Evolutionary conservation across 2,888 invertebrate genomes (phyloP).

Genomic region (Palloptera scutellata): DNA sequence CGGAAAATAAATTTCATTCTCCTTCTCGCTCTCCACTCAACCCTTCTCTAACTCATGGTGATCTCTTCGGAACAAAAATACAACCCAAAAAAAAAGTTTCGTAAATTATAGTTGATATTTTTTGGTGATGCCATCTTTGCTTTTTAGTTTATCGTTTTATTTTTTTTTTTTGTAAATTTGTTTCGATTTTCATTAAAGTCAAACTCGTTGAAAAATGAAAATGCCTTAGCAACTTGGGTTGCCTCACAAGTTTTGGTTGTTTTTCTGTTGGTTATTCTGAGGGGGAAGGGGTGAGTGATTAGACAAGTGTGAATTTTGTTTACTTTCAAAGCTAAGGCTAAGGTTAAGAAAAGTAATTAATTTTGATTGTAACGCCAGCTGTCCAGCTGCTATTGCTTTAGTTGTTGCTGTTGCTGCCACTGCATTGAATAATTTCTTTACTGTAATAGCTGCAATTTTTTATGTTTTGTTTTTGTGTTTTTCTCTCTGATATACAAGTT

Average conservation of each 20-base stretch:
- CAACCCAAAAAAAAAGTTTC: neutral
- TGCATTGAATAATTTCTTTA: no score
- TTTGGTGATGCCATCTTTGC: constrained; percentile 1
- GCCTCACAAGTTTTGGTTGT: no score
- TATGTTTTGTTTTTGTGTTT: no score
- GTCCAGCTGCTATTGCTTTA: constrained; percentile 7
- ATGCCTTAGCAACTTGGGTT: no score
- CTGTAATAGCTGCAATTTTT: no score
- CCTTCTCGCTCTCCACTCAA: neutral
- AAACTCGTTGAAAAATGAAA: no score
- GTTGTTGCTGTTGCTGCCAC: no score
- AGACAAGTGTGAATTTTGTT: constrained; percentile 32
- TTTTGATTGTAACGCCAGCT: constrained; percentile 39
- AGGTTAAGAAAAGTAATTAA: constrained; percentile 43
- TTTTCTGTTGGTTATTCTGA: no score
- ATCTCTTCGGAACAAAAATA: neutral
- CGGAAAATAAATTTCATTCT: constrained; percentile 30
- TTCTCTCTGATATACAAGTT: no score
- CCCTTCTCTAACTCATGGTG: neutral
- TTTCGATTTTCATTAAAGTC: no score
- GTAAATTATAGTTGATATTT: neutral
- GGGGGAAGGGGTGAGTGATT: no score
- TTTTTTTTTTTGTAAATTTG: no score
- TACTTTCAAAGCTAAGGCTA: constrained; percentile 39
- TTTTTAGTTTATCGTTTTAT: neutral